Conservation (phyloP, 2,888 invertebrate species). For the Gnatocerus cornutus region DNA sequence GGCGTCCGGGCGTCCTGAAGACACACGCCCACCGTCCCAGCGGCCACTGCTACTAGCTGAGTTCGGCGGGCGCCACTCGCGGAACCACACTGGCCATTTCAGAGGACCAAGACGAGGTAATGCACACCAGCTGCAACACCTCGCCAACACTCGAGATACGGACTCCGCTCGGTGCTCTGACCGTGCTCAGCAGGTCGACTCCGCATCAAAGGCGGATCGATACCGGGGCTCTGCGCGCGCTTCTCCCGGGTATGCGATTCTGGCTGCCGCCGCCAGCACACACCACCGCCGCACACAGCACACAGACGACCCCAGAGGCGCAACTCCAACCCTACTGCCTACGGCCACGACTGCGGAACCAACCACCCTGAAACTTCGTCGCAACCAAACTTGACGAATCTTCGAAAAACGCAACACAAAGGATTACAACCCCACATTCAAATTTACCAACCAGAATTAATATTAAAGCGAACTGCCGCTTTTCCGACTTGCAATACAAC, state of each 20-base stretch:
- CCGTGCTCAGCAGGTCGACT: constrained; percentile 48
- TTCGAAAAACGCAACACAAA: constrained; percentile 40
- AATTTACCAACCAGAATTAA: constrained; percentile 38
- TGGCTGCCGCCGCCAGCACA: constrained; percentile 42
- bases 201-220: constrained; percentile 57
- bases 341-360: constrained; percentile 39
- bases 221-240: constrained; percentile 58
- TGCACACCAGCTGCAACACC: constrained; percentile 50
- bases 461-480: constrained; percentile 5
- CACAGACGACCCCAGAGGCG: constrained; percentile 35
- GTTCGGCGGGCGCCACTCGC: constrained; percentile 64
- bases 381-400: constrained; percentile 33
- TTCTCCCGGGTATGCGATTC: constrained; percentile 55
- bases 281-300: constrained; percentile 29
- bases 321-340: constrained; percentile 34
- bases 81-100: constrained; percentile 65
- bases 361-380: constrained; percentile 39
- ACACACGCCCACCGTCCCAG: constrained; percentile 57
- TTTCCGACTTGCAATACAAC: background rate
- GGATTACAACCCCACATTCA: constrained; percentile 39
- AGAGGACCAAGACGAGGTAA: constrained; percentile 53
- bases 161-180: constrained; percentile 48
- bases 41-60: constrained; percentile 66
- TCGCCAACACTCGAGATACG: constrained; percentile 50
- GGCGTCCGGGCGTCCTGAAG: constrained; percentile 49